Evolutionary conservation across 1,140 invertebrate genomes (phyloP).

Genomic region (Brachionus rotundiformis): DNA sequence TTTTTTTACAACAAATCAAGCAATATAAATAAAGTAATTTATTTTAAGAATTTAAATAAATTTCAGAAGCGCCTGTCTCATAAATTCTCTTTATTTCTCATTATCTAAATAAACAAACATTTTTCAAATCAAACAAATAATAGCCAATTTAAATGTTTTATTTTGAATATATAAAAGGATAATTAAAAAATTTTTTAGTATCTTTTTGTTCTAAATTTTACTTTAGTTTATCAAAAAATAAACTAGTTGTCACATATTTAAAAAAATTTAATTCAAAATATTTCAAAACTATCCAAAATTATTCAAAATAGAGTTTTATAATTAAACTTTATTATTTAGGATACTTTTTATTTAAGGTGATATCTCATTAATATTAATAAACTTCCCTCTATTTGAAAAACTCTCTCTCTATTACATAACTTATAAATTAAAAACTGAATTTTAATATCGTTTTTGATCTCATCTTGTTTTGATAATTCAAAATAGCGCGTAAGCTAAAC

Average conservation of each 20-base stretch:
- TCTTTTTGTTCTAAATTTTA: neutral
- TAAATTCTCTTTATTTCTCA: neutral
- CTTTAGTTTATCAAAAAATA: neutral
- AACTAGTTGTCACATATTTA: neutral
- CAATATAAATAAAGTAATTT: neutral
- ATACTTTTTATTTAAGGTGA: neutral
- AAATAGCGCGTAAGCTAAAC: neutral
- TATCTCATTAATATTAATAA: conserved; percentile 12
- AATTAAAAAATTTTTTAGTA: too few species aligned
- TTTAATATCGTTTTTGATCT: neutral
- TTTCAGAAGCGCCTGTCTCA: neutral
- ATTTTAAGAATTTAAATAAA: neutral
- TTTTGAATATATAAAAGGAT: too few species aligned
- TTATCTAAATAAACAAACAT: neutral
- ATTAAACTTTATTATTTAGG: neutral
- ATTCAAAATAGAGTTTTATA: neutral
- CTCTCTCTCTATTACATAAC: neutral
- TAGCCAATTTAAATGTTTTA: too few species aligned
- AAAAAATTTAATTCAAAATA: too few species aligned
- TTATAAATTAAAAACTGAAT: neutral
- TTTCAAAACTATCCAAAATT: neutral
- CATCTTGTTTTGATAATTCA: neutral
- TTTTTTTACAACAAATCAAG: neutral
- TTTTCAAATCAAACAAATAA: too few species aligned
- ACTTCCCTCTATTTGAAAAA: neutral